A percentile compares a stretch with the other conserved stretches of the same genome.
These are phyloP conservation scores for Drosophila arizonae DNA, from an alignment of 1,140 invertebrate genomes.

Conservation along the genomic window DNA sequence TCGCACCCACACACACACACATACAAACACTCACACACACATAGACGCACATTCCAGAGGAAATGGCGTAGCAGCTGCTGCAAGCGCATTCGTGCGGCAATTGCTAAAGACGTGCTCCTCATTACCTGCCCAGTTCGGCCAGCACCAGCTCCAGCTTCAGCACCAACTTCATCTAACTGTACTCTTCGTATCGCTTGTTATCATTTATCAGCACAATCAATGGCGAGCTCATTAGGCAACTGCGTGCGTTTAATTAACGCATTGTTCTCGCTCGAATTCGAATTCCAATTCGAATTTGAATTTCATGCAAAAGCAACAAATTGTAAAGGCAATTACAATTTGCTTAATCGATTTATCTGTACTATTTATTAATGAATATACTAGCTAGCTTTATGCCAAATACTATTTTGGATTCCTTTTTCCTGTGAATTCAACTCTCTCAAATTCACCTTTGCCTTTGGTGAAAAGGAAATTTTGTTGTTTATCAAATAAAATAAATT, in stretches of 20 bases:
- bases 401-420: too few species aligned
- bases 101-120: conserved; percentile 60
- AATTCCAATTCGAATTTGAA: conserved; percentile 24
- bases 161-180: background rate
- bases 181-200: conserved; percentile 1
- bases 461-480: too few species aligned
- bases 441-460: too few species aligned
- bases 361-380: too few species aligned
- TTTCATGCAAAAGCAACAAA: background rate
- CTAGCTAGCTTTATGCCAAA: too few species aligned
- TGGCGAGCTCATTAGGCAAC: conserved; percentile 47
- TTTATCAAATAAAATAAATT: too few species aligned
- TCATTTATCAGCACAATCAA: conserved; percentile 56
- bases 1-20: conserved; percentile 49
- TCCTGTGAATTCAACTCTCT: too few species aligned
- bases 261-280: conserved; percentile 33
- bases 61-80: conserved; percentile 27
- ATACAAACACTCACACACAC: background rate
- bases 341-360: too few species aligned
- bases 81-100: conserved; percentile 67
- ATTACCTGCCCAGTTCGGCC: conserved; percentile 51
- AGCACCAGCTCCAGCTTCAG: background rate
- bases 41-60: too few species aligned
- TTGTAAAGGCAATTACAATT: too few species aligned
- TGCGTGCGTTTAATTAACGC: conserved; percentile 64